phyloP scores from a whole-genome alignment of 2,888 invertebrate species.

The Trachelus tabidus region DNA sequence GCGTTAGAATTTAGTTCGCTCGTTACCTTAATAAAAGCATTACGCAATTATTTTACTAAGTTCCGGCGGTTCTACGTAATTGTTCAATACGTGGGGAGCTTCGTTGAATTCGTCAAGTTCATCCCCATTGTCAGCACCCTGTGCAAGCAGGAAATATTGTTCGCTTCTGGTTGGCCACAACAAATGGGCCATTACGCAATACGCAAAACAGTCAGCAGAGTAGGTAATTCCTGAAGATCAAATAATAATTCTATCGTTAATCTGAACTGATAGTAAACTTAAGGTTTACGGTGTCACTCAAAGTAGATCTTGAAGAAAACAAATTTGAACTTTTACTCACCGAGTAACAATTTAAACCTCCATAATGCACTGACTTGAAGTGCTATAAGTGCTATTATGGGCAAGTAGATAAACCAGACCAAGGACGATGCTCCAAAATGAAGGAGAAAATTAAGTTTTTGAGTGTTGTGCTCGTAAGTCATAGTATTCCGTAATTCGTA shows the following conservation, averaged over 20 bases:
- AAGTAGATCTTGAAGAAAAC: background rate
- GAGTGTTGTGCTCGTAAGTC: slow-evolving; percentile 82
- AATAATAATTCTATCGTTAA: slow-evolving; percentile 2
- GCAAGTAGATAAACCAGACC: slow-evolving; percentile 98
- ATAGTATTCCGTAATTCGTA: slow-evolving; percentile 81
- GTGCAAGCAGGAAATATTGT: slow-evolving; percentile 86
- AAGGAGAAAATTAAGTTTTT: slow-evolving; percentile 91
- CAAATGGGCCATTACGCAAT: slow-evolving; percentile 94
- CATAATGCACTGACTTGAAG: slow-evolving; percentile 93
- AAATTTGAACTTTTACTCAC: slow-evolving; percentile 68
- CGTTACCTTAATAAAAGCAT: slow-evolving; percentile 22
- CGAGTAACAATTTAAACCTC: slow-evolving; percentile 93
- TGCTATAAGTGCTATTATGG: slow-evolving; percentile 92
- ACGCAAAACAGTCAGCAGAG: slow-evolving; percentile 94
- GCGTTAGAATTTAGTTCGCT: slow-evolving; percentile 5
- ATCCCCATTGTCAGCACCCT: slow-evolving; percentile 70
- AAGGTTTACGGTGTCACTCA: background rate
- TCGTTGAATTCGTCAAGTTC: slow-evolving; percentile 93
- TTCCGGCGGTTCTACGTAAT: slow-evolving; percentile 66
- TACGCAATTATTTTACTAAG: slow-evolving; percentile 62
- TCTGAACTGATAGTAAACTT: slow-evolving; percentile 11
- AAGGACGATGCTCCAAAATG: slow-evolving; percentile 98
- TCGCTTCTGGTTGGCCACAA: slow-evolving; percentile 96
- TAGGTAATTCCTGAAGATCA: slow-evolving; percentile 86
- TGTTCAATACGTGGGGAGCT: slow-evolving; percentile 85